Percentiles rank a stretch among this genome's conserved stretches.
Conservation (phyloP, 2,113 vertebrate species). For the Festucalex cinctus region DNA sequence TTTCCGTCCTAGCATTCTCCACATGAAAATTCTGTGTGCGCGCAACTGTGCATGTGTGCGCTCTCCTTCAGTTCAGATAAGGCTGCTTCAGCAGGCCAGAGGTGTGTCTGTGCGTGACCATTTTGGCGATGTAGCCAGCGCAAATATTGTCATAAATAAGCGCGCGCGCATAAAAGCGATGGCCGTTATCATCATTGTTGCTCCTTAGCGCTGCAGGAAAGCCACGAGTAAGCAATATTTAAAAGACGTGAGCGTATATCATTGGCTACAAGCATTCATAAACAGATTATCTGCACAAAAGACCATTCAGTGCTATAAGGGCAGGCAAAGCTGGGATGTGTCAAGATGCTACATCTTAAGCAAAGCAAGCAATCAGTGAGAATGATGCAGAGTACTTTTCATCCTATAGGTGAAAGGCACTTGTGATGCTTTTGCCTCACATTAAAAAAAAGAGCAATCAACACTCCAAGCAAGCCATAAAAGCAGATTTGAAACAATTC, state of each 20-base stretch:
- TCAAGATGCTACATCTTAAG: conserved; percentile 56
- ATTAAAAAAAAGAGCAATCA: conserved; percentile 48
- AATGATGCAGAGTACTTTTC: conserved; percentile 48
- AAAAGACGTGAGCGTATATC: conserved; percentile 52
- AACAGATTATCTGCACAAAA: conserved; percentile 38
- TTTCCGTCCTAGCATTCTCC: conserved; percentile 2
- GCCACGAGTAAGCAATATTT: conserved; percentile 52
- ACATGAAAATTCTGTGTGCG: conserved; percentile 22
- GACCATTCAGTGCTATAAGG: conserved; percentile 29
- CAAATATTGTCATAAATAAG: conserved; percentile 71
- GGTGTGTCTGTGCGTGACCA: conserved; percentile 42
- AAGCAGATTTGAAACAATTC: conserved; percentile 15
- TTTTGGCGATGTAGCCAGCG: conserved; percentile 61
- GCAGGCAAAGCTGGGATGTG: conserved; percentile 38
- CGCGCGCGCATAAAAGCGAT: conserved; percentile 56
- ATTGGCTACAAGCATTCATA: conserved; percentile 20
- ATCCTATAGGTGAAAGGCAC: conserved; percentile 49
- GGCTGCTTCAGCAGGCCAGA: conserved; percentile 64
- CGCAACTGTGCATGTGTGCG: conserved; percentile 19
- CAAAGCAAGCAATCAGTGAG: conserved; percentile 47
- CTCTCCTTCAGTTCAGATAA: conserved; percentile 59
- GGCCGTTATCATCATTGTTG: conserved; percentile 62
- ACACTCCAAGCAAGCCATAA: too few species aligned
- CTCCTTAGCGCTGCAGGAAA: conserved; percentile 48
- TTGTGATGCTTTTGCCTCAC: conserved; percentile 38